phyloP scores from a whole-genome alignment of 2,888 invertebrate genomes.

The Escarpia spicata region DNA sequence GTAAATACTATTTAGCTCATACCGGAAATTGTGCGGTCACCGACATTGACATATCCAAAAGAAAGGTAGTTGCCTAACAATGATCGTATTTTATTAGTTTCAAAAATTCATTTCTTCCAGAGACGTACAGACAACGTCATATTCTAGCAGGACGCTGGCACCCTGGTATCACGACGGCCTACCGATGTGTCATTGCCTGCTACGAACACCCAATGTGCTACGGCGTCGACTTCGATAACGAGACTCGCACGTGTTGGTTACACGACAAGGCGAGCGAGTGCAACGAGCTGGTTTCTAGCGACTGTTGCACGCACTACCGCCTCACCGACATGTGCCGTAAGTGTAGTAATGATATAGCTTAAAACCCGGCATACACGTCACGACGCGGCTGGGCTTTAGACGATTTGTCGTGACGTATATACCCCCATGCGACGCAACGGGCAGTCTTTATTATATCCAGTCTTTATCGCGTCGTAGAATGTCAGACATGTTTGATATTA shows the following conservation, averaged over 20 bases:
- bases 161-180: background rate
- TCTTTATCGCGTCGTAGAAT: too few species aligned
- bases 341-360: background rate
- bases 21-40: background rate
- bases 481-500: too few species aligned
- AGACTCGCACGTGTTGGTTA: background rate
- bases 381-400: too few species aligned
- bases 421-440: too few species aligned
- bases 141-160: background rate
- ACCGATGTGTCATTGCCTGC: background rate
- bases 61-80: background rate
- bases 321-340: background rate
- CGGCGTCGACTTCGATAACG: background rate
- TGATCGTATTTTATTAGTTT: background rate
- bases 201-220: background rate
- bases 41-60: background rate
- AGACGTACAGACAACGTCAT: background rate
- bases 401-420: too few species aligned
- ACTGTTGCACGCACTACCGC: slow-evolving; percentile 12
- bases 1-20: too few species aligned
- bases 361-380: too few species aligned
- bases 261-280: background rate
- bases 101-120: background rate
- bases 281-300: background rate
- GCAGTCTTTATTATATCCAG: too few species aligned